phyloP scores from a whole-genome alignment of 2,797 vertebrate species.

The Oryzias sinensis region DNA sequence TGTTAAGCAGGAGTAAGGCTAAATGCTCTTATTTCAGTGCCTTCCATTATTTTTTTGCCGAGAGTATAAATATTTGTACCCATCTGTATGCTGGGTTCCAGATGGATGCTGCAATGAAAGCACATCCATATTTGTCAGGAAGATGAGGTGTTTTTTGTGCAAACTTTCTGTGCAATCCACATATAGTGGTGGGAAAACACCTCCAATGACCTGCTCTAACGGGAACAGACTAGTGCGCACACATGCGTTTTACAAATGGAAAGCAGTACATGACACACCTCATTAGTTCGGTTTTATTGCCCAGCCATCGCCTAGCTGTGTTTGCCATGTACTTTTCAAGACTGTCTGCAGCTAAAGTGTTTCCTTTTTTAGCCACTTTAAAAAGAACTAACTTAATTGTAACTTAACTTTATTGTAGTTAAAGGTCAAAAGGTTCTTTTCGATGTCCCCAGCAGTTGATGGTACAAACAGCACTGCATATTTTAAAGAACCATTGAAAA shows the following conservation, averaged over 20 bases:
- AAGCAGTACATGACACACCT: conserved; percentile 62
- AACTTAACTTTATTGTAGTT: conserved; percentile 19
- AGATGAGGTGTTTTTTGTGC: conserved; percentile 7
- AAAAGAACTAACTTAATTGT: conserved; percentile 40
- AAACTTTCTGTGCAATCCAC: neutral
- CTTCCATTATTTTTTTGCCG: neutral
- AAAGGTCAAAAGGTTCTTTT: conserved; percentile 31
- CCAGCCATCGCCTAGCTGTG: conserved; percentile 59
- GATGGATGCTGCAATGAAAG: conserved; percentile 1
- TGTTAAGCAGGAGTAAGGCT: neutral
- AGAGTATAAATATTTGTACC: neutral
- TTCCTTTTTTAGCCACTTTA: conserved; percentile 27
- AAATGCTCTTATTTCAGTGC: neutral
- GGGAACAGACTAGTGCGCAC: conserved; percentile 37
- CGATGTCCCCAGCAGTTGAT: conserved; percentile 25
- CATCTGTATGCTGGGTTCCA: conserved; percentile 11
- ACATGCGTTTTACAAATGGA: conserved; percentile 67
- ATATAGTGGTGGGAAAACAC: neutral
- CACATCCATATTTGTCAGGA: conserved; percentile 10
- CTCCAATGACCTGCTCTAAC: conserved; percentile 33
- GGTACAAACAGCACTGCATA: neutral
- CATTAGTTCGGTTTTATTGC: conserved; percentile 75
- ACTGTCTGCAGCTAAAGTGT: conserved; percentile 43
- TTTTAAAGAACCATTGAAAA: too few species aligned
- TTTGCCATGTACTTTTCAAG: conserved; percentile 71